phyloP scores from a whole-genome alignment of 1,140 invertebrate species.

The Drosophila paulistorum region DNA sequence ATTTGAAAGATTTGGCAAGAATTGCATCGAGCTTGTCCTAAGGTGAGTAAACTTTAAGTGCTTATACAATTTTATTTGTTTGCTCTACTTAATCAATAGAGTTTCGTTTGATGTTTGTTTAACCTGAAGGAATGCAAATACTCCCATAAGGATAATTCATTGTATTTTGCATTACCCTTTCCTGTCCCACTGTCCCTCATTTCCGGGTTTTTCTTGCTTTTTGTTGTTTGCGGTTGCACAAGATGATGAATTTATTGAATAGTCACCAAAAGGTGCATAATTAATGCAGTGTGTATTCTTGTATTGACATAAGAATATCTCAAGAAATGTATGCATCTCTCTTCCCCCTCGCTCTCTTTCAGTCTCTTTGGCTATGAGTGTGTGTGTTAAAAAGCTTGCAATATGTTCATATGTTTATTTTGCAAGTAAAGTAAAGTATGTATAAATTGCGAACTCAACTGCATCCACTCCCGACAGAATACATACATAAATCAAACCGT shows the following conservation, averaged over 20 bases:
- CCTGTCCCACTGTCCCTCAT: constrained; percentile 15
- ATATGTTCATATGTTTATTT: constrained; percentile 52
- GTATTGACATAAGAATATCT: constrained; percentile 1
- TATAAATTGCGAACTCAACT: constrained; percentile 33
- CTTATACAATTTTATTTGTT: no score
- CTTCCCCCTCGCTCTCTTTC: neutral
- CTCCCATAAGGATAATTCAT: no score
- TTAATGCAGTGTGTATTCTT: constrained; percentile 26
- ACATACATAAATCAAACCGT: constrained; percentile 19
- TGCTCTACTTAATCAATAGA: no score
- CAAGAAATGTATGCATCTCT: neutral
- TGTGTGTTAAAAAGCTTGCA: constrained; percentile 23
- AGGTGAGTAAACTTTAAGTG: no score
- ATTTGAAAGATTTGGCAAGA: no score
- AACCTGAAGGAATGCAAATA: no score
- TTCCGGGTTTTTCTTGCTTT: neutral
- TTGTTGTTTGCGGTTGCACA: neutral
- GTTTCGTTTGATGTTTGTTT: no score
- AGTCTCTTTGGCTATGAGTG: neutral
- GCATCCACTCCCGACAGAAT: constrained; percentile 1
- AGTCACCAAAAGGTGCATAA: constrained; percentile 50
- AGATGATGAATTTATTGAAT: constrained; percentile 53
- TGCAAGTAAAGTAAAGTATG: constrained; percentile 23
- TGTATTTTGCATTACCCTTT: constrained; percentile 31
- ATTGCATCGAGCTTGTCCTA: no score